Conservation (phyloP, 1,140 invertebrate genomes). For the Ostrea edulis region DNA sequence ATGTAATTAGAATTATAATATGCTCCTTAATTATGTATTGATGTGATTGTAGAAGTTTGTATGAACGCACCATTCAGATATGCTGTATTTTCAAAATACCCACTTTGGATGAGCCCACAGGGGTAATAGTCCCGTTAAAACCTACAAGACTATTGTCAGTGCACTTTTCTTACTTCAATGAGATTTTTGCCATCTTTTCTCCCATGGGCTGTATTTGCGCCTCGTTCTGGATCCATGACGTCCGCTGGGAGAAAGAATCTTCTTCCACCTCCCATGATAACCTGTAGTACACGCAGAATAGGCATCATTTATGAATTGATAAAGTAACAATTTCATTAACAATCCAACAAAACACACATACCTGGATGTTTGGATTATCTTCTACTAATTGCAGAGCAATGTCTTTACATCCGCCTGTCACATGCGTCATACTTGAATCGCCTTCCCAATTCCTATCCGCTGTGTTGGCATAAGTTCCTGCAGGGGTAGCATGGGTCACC, state of each 20-base stretch:
- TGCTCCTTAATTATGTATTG: neutral
- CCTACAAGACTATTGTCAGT: no score
- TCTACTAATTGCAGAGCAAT: slow-evolving; percentile 78
- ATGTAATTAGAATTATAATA: neutral
- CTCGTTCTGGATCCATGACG: slow-evolving; percentile 69
- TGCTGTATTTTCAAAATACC: no score
- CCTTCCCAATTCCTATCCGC: slow-evolving; percentile 81
- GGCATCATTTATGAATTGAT: neutral
- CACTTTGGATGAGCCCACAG: no score
- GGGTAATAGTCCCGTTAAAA: no score
- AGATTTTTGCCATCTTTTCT: slow-evolving; percentile 62
- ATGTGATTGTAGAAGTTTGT: no score
- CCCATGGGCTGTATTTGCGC: slow-evolving; percentile 48
- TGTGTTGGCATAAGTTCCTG: slow-evolving; percentile 89
- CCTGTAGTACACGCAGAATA: slow-evolving; percentile 61
- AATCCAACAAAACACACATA: slow-evolving; percentile 43
- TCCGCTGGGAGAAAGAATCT: slow-evolving; percentile 65
- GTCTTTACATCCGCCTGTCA: slow-evolving; percentile 77
- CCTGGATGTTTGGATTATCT: slow-evolving; percentile 70
- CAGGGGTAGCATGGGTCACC: slow-evolving; percentile 94
- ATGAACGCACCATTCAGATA: no score
- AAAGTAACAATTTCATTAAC: no score
- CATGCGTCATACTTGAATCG: slow-evolving; percentile 65
- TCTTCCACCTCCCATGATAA: slow-evolving; percentile 75
- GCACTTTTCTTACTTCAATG: slow-evolving; percentile 54